Evolutionary conservation across 2,888 invertebrate genomes (phyloP).

Genomic region (Criorhina ranunculi): DNA sequence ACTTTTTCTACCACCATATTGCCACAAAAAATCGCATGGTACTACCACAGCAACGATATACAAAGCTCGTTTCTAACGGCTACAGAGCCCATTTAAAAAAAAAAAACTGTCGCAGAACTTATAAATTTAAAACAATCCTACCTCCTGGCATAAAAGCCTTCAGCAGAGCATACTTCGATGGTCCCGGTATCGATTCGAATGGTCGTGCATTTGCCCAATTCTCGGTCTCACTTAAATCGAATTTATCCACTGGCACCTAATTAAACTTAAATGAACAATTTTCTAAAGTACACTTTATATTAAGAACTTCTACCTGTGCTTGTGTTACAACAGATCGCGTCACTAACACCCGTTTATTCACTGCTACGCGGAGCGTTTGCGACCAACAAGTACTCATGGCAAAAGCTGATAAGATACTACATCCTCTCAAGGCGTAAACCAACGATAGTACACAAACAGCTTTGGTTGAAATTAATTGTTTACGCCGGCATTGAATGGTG

Average conservation of each 20-base stretch:
- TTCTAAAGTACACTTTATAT: not conserved
- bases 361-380: slow-evolving; percentile 25
- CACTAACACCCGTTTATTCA: slow-evolving; percentile 5
- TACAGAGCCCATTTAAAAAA: no score
- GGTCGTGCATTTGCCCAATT: slow-evolving; percentile 46
- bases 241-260: slow-evolving; percentile 38
- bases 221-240: slow-evolving; percentile 35
- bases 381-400: slow-evolving; percentile 52
- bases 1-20: no score
- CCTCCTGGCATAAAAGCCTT: slow-evolving; percentile 71
- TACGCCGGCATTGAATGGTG: not conserved
- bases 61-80: no score
- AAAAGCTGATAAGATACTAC: slow-evolving; percentile 30
- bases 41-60: no score
- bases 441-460: not conserved
- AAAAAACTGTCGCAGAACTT: no score
- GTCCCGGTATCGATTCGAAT: slow-evolving; percentile 59
- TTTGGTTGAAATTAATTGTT: not conserved
- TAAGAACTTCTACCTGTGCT: slow-evolving; percentile 18
- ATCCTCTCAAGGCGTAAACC: not conserved
- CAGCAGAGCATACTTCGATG: slow-evolving; percentile 54
- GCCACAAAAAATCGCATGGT: no score
- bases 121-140: slow-evolving; percentile 2
- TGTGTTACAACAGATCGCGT: slow-evolving; percentile 48
- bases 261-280: not conserved